Evolutionary conservation across 1,140 invertebrate species (phyloP).

Genomic region (Limonius californicus): DNA sequence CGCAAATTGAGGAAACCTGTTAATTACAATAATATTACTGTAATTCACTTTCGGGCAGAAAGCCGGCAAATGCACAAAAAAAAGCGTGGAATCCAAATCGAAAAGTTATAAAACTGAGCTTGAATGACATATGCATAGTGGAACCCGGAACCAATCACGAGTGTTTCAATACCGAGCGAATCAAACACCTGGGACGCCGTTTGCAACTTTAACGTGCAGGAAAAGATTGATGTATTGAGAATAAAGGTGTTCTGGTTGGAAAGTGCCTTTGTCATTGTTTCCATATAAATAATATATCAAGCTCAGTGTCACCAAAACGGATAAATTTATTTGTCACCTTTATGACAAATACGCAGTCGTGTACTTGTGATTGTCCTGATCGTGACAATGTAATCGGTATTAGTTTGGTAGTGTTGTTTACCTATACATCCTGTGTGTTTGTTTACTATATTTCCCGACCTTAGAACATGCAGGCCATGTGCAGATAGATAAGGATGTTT

Average conservation of each 20-base stretch:
- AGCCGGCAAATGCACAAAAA: too few relatives aligned
- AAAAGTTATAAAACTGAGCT: background rate
- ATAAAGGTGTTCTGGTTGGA: background rate
- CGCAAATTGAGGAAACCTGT: background rate
- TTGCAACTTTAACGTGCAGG: background rate
- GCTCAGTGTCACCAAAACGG: background rate
- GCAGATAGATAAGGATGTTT: background rate
- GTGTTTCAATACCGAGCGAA: slow-evolving; percentile 2
- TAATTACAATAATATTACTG: background rate
- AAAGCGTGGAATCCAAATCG: background rate
- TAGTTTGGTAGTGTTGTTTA: background rate
- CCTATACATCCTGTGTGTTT: background rate
- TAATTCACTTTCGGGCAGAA: background rate
- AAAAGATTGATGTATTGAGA: slow-evolving; percentile 8
- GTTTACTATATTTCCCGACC: background rate
- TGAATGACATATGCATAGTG: background rate
- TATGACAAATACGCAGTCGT: background rate
- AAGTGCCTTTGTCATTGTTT: background rate
- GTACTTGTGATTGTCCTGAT: background rate
- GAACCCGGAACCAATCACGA: slow-evolving; percentile 2
- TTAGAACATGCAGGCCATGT: background rate
- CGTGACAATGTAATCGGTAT: background rate
- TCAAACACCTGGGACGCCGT: slow-evolving; percentile 6
- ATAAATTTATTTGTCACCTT: slow-evolving; percentile 6
- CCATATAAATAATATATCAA: slow-evolving; percentile 3